Conservation (phyloP, 2,888 invertebrate genomes). For the Tetranychus piercei region DNA sequence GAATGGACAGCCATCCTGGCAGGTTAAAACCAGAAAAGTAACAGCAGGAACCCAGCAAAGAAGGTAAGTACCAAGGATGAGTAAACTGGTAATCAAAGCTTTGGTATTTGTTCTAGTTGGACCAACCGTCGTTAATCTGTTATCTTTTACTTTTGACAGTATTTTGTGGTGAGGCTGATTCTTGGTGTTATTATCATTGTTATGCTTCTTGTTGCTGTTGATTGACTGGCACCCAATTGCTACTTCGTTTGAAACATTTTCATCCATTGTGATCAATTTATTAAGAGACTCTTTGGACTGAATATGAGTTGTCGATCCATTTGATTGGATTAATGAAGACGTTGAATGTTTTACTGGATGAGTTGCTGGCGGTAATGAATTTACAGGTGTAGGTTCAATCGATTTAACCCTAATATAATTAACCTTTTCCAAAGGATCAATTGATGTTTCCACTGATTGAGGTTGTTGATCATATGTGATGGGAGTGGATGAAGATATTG, state of each 20-base stretch:
- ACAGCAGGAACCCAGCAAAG: slow-evolving; percentile 46
- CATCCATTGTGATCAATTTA: not conserved
- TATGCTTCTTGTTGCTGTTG: not conserved
- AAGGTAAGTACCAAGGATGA: slow-evolving; percentile 39
- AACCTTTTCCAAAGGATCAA: too few relatives aligned
- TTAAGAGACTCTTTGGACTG: not conserved
- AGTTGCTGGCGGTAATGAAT: not conserved
- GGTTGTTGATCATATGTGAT: not conserved
- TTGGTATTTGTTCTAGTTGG: not conserved
- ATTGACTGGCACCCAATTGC: not conserved
- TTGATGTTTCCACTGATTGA: too few relatives aligned
- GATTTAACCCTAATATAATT: too few relatives aligned
- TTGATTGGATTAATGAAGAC: not conserved
- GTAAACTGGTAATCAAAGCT: slow-evolving; percentile 12
- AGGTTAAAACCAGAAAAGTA: slow-evolving; percentile 40
- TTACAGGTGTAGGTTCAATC: not conserved
- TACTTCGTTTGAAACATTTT: not conserved
- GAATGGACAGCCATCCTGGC: slow-evolving; percentile 36
- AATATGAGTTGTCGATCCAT: not conserved
- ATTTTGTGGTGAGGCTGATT: not conserved
- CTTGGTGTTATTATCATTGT: not conserved
- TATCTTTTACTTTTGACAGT: not conserved
- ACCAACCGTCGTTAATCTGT: not conserved
- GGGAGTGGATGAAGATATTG: not conserved
- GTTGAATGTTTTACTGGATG: not conserved